Base-by-base conservation (phyloP, 2,113 vertebrate genomes). In the Mormyrus lacerda region DNA sequence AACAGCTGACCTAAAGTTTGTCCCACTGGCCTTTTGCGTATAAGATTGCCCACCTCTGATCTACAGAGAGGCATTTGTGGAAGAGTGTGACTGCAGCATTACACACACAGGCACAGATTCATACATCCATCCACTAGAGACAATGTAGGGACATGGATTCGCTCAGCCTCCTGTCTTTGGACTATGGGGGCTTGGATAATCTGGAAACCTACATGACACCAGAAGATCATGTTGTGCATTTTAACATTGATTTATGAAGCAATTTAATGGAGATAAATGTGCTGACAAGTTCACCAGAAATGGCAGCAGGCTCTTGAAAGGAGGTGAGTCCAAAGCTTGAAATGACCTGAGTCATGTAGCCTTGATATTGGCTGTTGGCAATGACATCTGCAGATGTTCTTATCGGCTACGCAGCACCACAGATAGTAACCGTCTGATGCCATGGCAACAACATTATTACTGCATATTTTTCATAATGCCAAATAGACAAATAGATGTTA, bases 381-480 rank as follows among this genome's bases (percentile, higher is more conserved):
- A 79, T 79, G 73, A 79, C 73, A 79, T 42, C 73, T 79, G 73
- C 35, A 79, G 73, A 79, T 79, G 73, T 42, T 42, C 73, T 79
- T 79, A 79, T 79, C 73, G 4, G 73, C n/a, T 73, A 35, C 8
- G 65, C 65, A 73, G 10, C 65, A 73, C 65, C 4, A 79, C 73
- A 79, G 73, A 79, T 42, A 42, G 73, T 35, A 79, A 8, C 73
- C 6, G 35, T 79, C 73, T 79, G 35, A 79, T 76, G 13, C 31
- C 69, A 76, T 42, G 35, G 35, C 73, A 79, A 79, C 73, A 79
- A 39, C 73, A 19, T 79, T 69, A 69, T 69, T 69, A 69, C n/a
- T 13, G 27, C 15, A 42, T 79, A 79, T 79, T 39, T 76, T 79
- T 79, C 5, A 15, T 79, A 42, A 79, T 39, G 73, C 35, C 73